Evolutionary conservation across 2,888 invertebrate species (phyloP).

Genomic region (Lydus trimaculatus): DNA sequence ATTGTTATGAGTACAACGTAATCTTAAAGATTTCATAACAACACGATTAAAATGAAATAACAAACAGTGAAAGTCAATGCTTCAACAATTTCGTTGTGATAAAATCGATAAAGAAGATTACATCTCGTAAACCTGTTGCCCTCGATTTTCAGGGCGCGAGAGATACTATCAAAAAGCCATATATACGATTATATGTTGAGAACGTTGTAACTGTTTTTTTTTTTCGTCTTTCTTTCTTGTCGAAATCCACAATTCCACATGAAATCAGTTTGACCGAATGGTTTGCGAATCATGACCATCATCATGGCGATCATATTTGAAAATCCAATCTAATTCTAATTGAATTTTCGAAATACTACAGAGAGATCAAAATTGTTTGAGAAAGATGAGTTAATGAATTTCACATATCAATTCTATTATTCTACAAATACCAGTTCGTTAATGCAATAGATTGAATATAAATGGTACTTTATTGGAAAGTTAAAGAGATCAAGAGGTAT

Average conservation of each 20-base stretch:
- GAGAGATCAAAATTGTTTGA: not conserved
- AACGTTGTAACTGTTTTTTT: too few species aligned
- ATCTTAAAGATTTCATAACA: not conserved
- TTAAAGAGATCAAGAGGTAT: not conserved
- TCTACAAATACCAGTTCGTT: not conserved
- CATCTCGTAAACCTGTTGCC: too few species aligned
- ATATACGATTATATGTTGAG: too few species aligned
- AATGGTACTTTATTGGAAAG: not conserved
- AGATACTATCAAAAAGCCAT: too few species aligned
- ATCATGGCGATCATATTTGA: not conserved
- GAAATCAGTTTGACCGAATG: not conserved
- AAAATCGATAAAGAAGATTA: too few species aligned
- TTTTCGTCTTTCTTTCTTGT: not conserved
- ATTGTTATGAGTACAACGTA: not conserved
- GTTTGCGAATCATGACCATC: not conserved
- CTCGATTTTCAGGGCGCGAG: too few species aligned
- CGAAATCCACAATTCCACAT: not conserved
- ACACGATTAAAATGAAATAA: too few species aligned
- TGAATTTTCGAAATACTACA: not conserved
- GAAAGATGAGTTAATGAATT: conserved; percentile 12
- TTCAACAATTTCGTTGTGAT: too few species aligned
- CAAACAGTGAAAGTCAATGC: too few species aligned
- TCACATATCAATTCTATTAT: not conserved
- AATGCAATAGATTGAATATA: not conserved
- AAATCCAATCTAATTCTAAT: conserved; percentile 8